phyloP scores from a whole-genome alignment of 2,888 invertebrate genomes.

The Agrochola macilenta region DNA sequence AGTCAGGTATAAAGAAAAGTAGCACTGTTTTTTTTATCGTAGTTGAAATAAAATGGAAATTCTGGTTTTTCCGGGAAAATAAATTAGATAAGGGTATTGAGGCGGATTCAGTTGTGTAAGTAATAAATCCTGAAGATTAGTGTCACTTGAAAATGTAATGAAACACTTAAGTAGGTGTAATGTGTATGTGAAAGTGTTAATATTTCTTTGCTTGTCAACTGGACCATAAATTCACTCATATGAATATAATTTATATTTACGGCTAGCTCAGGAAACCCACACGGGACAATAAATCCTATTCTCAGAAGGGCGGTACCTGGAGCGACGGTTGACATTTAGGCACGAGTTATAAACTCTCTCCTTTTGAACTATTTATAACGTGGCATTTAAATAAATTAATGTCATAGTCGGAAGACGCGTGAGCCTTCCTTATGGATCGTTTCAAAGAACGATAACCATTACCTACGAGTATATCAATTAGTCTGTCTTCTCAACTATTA shows the following conservation, averaged over 20 bases:
- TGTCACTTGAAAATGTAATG: neutral
- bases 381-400: constrained; percentile 51
- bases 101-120: neutral
- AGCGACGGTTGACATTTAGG: constrained; percentile 50
- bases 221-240: neutral
- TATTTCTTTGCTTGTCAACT: neutral
- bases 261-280: constrained; percentile 10
- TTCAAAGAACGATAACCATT: constrained; percentile 9
- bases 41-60: neutral
- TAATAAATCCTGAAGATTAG: neutral
- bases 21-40: neutral
- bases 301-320: constrained; percentile 36
- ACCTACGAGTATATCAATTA: neutral
- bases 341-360: constrained; percentile 4
- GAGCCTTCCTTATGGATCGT: neutral
- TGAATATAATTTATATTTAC: constrained; percentile 17
- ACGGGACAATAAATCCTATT: constrained; percentile 40
- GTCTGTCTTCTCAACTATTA: neutral
- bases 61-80: neutral
- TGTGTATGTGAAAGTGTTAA: neutral
- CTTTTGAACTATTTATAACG: constrained; percentile 41
- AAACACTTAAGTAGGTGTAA: neutral
- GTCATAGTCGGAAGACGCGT: neutral
- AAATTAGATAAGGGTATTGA: neutral
- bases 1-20: neutral